phyloP scores from a whole-genome alignment of 1,140 invertebrate genomes.

The Grapholita molesta region DNA sequence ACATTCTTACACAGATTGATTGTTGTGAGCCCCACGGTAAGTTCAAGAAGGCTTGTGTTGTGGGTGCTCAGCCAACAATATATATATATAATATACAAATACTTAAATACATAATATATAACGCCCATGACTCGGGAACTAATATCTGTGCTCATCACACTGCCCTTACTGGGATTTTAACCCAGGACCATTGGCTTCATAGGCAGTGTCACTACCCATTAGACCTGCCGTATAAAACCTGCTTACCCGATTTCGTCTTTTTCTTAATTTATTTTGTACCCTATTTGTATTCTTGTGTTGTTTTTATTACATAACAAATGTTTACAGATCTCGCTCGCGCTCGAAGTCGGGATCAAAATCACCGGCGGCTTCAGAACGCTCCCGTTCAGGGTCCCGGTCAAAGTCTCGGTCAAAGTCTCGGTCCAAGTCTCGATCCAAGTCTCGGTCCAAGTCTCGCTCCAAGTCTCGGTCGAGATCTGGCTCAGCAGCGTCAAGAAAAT shows the following conservation, averaged over 20 bases:
- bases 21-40: background rate
- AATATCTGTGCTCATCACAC: too few relatives aligned
- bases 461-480: background rate
- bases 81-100: background rate
- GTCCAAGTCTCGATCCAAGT: background rate
- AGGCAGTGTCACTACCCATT: too few relatives aligned
- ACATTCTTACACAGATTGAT: background rate
- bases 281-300: too few relatives aligned
- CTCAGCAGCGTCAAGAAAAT: slow-evolving; percentile 1
- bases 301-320: too few relatives aligned
- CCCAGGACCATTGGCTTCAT: too few relatives aligned
- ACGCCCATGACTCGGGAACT: too few relatives aligned
- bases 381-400: background rate
- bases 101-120: too few relatives aligned
- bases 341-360: slow-evolving; percentile 36
- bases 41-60: background rate
- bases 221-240: too few relatives aligned
- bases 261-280: too few relatives aligned
- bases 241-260: too few relatives aligned
- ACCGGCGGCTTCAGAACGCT: background rate
- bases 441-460: background rate
- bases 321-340: slow-evolving; percentile 45
- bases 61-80: background rate
- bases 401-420: slow-evolving; percentile 4
- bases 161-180: too few relatives aligned